These are phyloP conservation scores for Sturnira hondurensis DNA, from an alignment of 2,113 vertebrate genomes.

Conservation along the genomic window DNA sequence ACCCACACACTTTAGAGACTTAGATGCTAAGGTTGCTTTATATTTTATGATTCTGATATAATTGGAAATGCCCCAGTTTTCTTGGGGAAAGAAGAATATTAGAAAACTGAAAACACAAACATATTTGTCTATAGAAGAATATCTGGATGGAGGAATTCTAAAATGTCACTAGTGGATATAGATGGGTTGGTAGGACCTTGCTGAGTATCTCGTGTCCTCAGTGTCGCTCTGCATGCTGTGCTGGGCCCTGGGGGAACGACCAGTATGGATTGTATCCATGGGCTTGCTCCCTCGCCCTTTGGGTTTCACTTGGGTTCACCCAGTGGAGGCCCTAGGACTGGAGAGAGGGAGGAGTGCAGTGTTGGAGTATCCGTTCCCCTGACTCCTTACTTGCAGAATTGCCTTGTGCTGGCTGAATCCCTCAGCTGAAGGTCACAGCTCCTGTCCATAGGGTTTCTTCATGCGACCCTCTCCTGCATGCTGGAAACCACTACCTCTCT, in stretches of 20 bases:
- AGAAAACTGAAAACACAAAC: background rate
- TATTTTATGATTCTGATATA: background rate
- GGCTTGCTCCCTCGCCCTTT: background rate
- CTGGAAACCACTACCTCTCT: background rate
- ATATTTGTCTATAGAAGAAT: constrained; percentile 4
- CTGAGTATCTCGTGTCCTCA: background rate
- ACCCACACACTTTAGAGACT: background rate
- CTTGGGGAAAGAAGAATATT: background rate
- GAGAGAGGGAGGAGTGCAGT: background rate
- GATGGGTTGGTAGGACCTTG: background rate
- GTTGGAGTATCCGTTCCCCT: background rate
- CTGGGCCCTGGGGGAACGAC: background rate
- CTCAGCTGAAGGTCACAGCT: background rate
- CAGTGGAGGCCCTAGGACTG: background rate
- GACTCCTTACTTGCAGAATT: background rate
- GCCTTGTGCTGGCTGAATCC: background rate
- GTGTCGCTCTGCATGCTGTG: background rate
- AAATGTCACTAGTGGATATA: background rate
- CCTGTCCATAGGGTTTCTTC: background rate
- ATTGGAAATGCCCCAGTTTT: background rate
- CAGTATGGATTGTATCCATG: background rate
- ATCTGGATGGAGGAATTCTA: background rate
- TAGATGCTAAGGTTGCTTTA: background rate
- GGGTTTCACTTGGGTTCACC: background rate
- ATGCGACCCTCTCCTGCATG: background rate